Evolutionary conservation across 2,888 invertebrate species (phyloP).

Genomic region (Acronicta leporina): DNA sequence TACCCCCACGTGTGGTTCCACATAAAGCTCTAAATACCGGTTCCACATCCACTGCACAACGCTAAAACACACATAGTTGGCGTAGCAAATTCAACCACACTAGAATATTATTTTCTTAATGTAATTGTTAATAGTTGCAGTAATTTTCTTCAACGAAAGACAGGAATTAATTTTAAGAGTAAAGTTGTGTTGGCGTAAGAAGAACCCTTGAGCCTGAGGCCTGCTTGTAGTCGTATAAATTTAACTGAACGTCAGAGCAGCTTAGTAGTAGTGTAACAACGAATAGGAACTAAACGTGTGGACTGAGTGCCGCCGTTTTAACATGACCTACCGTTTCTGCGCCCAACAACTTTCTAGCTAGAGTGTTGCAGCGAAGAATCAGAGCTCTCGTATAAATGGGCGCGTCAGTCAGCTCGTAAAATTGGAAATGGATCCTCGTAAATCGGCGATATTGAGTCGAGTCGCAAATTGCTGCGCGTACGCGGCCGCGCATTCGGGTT

Average conservation of each 20-base stretch:
- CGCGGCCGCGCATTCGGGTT: constrained; percentile 76
- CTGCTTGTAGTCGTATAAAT: constrained; percentile 68
- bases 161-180: constrained; percentile 66
- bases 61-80: constrained; percentile 59
- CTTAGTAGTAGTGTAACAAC: constrained; percentile 70
- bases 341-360: constrained; percentile 54
- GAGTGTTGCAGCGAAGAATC: constrained; percentile 57
- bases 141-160: constrained; percentile 58
- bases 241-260: constrained; percentile 71
- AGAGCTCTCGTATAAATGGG: constrained; percentile 71
- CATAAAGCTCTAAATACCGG: constrained; percentile 67
- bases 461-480: constrained; percentile 79
- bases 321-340: constrained; percentile 61
- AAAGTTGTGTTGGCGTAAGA: constrained; percentile 66
- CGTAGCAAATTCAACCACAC: constrained; percentile 49
- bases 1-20: constrained; percentile 72
- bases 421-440: constrained; percentile 82
- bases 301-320: constrained; percentile 63
- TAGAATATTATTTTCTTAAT: constrained; percentile 56
- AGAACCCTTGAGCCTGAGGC: constrained; percentile 63
- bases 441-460: constrained; percentile 78
- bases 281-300: constrained; percentile 71
- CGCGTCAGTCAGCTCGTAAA: constrained; percentile 79
- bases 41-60: constrained; percentile 58
- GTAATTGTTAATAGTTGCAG: constrained; percentile 62